phyloP scores from a whole-genome alignment of 2,797 vertebrate species.

The Leuciscus waleckii region DNA sequence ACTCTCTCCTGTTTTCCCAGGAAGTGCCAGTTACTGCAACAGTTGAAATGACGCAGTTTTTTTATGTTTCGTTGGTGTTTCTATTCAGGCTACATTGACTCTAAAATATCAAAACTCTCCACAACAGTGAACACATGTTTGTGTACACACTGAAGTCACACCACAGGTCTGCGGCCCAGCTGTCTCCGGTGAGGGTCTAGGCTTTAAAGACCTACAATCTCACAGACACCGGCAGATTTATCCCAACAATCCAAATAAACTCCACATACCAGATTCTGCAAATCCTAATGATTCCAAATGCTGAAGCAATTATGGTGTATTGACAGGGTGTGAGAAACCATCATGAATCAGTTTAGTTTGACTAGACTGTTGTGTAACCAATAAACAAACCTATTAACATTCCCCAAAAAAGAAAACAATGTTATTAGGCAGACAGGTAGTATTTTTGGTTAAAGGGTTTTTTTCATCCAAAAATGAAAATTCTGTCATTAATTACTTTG shows the following conservation, averaged over 20 bases:
- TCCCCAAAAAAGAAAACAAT: background rate
- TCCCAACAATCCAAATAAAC: slow-evolving; percentile 47
- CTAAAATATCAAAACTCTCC: slow-evolving; percentile 25
- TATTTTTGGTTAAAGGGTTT: background rate
- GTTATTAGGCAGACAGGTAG: background rate
- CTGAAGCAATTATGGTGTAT: slow-evolving; percentile 50
- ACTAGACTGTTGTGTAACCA: background rate
- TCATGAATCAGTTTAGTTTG: background rate
- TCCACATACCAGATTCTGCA: slow-evolving; percentile 29
- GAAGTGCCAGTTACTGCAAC: background rate
- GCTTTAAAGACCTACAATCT: slow-evolving; percentile 40
- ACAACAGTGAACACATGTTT: slow-evolving; percentile 25
- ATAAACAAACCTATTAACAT: background rate
- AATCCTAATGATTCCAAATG: slow-evolving; percentile 45
- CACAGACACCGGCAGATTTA: slow-evolving; percentile 31
- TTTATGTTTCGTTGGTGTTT: slow-evolving; percentile 1
- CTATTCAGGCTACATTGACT: slow-evolving; percentile 39
- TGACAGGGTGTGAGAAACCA: slow-evolving; percentile 26
- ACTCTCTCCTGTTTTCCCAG: slow-evolving; percentile 11
- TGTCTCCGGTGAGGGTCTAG: slow-evolving; percentile 10
- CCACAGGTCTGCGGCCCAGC: slow-evolving; percentile 39
- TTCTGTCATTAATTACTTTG: too few species aligned
- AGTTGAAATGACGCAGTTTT: background rate
- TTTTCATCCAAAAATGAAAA: too few species aligned
- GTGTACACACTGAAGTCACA: slow-evolving; percentile 14